Evolutionary conservation across 1,140 invertebrate genomes (phyloP).

Genomic region (Colletes latitarsis): DNA sequence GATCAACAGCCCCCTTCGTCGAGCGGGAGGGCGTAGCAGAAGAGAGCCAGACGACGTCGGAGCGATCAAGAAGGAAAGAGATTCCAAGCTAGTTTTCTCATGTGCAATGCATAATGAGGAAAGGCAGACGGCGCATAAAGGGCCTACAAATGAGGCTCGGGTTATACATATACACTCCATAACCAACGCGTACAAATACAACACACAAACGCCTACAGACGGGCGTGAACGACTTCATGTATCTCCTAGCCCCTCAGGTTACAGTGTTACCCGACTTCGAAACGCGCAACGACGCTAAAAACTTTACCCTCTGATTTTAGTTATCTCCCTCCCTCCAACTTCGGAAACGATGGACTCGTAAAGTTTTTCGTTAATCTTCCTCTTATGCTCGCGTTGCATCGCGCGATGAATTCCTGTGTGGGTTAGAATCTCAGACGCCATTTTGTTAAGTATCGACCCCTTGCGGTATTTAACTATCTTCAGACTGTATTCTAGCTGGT

Average conservation of each 20-base stretch:
- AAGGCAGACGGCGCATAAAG: constrained; percentile 77
- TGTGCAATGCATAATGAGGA: constrained; percentile 82
- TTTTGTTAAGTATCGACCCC: too few species aligned
- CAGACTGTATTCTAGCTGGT: too few species aligned
- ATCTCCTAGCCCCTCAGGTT: not conserved
- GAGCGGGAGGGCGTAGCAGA: constrained; percentile 46
- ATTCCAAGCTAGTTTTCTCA: constrained; percentile 80
- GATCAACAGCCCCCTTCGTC: constrained; percentile 45
- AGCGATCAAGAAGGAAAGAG: constrained; percentile 43
- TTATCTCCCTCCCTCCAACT: constrained; percentile 10
- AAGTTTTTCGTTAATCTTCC: constrained; percentile 34
- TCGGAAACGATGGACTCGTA: constrained; percentile 40
- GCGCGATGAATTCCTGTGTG: not conserved
- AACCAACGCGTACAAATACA: constrained; percentile 7
- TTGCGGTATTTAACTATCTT: too few species aligned
- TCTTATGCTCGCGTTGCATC: not conserved
- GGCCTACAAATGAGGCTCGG: constrained; percentile 79
- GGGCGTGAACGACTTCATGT: constrained; percentile 27
- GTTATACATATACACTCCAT: constrained; percentile 56
- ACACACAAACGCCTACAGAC: not conserved
- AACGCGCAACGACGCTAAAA: constrained; percentile 31
- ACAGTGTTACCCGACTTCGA: constrained; percentile 28
- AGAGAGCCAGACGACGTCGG: constrained; percentile 43
- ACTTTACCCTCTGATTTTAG: constrained; percentile 40
- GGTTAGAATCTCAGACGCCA: too few species aligned